Evolutionary conservation across 2,797 vertebrate genomes (phyloP).

Genomic region (Myotis daubentonii): DNA sequence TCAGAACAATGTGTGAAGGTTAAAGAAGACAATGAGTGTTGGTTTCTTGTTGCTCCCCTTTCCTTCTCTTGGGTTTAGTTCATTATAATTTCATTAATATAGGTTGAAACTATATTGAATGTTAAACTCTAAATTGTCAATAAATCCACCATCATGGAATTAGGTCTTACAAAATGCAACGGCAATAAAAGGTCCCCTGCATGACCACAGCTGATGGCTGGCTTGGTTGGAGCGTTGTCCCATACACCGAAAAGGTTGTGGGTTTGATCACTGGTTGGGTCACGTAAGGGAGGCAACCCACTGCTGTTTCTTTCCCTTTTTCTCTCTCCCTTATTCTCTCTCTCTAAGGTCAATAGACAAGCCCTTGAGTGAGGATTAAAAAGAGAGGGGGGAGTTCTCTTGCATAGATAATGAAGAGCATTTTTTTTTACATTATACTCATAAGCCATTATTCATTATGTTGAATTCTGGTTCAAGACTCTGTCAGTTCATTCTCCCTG

Average conservation of each 20-base stretch:
- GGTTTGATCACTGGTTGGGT: not conserved
- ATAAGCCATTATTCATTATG: not conserved
- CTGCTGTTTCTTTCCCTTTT: not conserved
- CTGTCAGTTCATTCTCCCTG: not conserved
- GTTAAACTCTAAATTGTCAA: not conserved
- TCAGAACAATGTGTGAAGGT: not conserved
- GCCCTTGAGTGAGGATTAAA: not conserved
- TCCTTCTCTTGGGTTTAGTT: not conserved
- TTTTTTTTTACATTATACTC: not conserved
- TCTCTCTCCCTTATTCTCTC: not conserved
- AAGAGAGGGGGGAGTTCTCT: not conserved
- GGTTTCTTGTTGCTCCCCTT: not conserved
- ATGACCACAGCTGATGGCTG: not conserved
- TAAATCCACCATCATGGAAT: not conserved
- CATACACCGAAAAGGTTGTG: not conserved
- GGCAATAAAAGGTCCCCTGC: not conserved
- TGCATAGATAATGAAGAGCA: not conserved
- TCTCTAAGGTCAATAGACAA: not conserved
- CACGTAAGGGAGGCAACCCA: not conserved
- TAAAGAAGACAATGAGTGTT: not conserved
- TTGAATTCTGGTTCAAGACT: not conserved
- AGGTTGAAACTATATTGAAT: not conserved
- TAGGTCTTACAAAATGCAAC: not conserved
- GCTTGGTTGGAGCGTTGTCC: not conserved
- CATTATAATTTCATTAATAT: not conserved